Evolutionary conservation across 2,113 vertebrate species (phyloP).

Genomic region (Trogon melanurus): DNA sequence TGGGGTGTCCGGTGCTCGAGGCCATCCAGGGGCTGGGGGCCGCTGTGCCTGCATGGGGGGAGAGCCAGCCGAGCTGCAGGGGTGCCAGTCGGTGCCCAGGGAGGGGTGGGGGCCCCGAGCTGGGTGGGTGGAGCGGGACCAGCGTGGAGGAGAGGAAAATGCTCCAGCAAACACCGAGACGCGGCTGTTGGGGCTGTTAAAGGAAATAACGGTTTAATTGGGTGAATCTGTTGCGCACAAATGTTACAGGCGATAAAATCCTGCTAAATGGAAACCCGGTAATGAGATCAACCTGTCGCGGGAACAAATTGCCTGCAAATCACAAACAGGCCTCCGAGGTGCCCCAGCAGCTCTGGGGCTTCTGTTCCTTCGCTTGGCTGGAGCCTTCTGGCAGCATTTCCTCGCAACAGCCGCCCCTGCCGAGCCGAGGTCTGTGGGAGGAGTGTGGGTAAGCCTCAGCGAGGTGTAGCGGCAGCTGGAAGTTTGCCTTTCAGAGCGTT

Average conservation of each 20-base stretch:
- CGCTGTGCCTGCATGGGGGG: too few species aligned
- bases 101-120: too few species aligned
- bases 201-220: background rate
- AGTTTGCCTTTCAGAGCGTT: background rate
- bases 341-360: background rate
- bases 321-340: background rate
- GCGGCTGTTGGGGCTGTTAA: background rate
- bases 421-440: background rate
- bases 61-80: too few species aligned
- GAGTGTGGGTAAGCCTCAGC: rapidly evolving
- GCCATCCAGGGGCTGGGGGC: too few species aligned
- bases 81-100: too few species aligned
- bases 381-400: background rate
- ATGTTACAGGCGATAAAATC: background rate
- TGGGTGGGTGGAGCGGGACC: too few species aligned
- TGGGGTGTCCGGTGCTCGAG: too few species aligned
- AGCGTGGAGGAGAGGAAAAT: background rate
- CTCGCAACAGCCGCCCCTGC: background rate
- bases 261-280: background rate
- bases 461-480: background rate
- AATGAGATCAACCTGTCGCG: background rate
- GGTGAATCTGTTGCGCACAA: background rate
- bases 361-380: background rate
- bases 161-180: background rate
- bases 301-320: background rate